A percentile compares a stretch with the other conserved stretches of the same genome.
Evolutionary conservation across 2,113 vertebrate species (phyloP).

Genomic region (Pedetes capensis): DNA sequence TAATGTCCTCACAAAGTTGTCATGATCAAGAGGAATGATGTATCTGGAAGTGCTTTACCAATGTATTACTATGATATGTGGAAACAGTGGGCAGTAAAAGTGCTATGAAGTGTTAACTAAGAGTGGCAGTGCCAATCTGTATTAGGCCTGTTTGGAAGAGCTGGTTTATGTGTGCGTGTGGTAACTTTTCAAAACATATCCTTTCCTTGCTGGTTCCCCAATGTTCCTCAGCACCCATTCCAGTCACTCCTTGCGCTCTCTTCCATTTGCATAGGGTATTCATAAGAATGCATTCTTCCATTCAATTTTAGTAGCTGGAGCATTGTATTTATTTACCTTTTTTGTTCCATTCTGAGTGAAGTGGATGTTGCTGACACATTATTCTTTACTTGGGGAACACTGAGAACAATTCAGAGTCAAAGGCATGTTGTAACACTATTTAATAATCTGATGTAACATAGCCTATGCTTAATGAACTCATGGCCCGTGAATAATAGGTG

Average conservation of each 20-base stretch:
- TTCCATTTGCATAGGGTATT: not conserved
- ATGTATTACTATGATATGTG: not conserved
- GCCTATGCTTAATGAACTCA: not conserved
- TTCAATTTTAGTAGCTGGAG: not conserved
- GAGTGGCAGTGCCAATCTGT: not conserved
- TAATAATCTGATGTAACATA: not conserved
- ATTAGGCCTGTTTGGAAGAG: not conserved
- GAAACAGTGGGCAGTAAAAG: not conserved
- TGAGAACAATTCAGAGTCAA: constrained; percentile 24
- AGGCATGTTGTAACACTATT: not conserved
- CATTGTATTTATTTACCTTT: not conserved
- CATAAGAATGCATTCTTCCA: not conserved
- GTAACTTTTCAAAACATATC: not conserved
- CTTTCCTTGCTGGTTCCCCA: not conserved
- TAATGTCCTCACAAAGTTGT: not conserved
- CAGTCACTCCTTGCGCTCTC: not conserved
- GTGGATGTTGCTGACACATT: not conserved
- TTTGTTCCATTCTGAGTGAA: not conserved
- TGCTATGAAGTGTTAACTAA: not conserved
- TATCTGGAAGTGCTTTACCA: not conserved
- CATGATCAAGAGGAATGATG: not conserved
- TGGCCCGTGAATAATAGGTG: not conserved
- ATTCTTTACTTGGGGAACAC: constrained; percentile 44
- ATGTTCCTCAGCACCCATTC: not conserved
- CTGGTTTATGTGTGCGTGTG: not conserved